Percentiles rank a stretch among this genome's conserved stretches.
These are phyloP conservation scores for Eciton burchellii DNA, from an alignment of 1,140 invertebrate genomes.

Conservation along the genomic window DNA sequence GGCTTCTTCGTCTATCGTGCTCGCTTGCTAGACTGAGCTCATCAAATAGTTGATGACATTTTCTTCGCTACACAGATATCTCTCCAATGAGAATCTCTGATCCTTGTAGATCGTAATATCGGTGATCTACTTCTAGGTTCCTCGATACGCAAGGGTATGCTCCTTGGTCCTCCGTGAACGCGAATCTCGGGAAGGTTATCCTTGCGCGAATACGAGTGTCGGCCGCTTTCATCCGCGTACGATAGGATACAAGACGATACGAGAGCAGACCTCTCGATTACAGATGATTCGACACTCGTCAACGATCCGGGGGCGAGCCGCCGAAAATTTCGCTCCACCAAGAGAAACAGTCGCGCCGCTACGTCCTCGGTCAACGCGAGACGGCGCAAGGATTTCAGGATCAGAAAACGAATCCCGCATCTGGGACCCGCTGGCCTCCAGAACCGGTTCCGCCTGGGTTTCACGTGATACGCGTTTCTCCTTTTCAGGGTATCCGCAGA, in stretches of 20 bases:
- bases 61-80: neutral
- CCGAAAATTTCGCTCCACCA: conserved; percentile 60
- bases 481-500: conserved; percentile 65
- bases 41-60: neutral
- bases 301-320: conserved; percentile 33
- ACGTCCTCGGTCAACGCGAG: conserved; percentile 37
- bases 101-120: neutral
- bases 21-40: no score
- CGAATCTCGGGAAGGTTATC: neutral
- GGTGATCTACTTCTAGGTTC: neutral
- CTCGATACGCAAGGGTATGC: no score
- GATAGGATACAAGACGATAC: no score
- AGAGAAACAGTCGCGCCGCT: neutral
- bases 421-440: conserved; percentile 64
- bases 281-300: conserved; percentile 48
- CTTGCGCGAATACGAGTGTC: no score
- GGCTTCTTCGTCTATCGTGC: neutral
- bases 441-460: conserved; percentile 67
- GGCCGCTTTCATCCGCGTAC: no score
- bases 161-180: neutral
- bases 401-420: conserved; percentile 62
- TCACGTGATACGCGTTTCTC: conserved; percentile 68
- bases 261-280: conserved; percentile 61
- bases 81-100: no score
- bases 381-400: conserved; percentile 69